Base-by-base conservation (phyloP, 1,140 invertebrate species). In the Pteromalus puparum region DNA sequence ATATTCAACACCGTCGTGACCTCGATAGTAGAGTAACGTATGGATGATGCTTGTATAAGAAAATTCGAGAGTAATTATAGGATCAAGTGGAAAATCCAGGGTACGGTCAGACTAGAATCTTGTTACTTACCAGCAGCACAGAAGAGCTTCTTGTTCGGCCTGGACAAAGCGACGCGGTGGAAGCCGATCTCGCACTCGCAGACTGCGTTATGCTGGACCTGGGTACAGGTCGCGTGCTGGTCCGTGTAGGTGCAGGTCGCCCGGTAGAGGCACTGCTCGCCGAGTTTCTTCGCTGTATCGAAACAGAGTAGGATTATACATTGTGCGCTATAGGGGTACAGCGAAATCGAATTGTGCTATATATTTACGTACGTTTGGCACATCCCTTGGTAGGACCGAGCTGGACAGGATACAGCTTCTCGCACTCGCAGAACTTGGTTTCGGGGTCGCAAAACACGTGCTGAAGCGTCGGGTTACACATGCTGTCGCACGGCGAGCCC, bases 211-310 rank as follows among this genome's bases (percentile, higher is more conserved):
- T 97, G 96, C 89, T 96, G 95, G 88, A 97, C 94, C 92, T 97
- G 97, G 76, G 96, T 95, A 90, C 97, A 97, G 21, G 95, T 95
- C 78, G 97, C 94, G 93, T 97, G 96, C 84, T 95, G 95, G 91
- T 97, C 97, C 89, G 94, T 94, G 88, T 95, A 96, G 86, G 94
- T 94, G 90, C 97, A 97, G 67, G 96, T 95, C 91, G 96, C 95
- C 87, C 95, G 93, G 90, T 97, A 97, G 91, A 97, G 96, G 91
- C 97, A 97, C 91, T 97, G 96, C 90, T 97, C 97, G 76, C 97
- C 97, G 88, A 97, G 93, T 91, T 95, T 95, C 93, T 96, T 96
- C 46, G 96, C 97, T 97, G 92, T 48, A 94, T 42, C 70, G 10
- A 74, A 70, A 68, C 67, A 13, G 24, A 42, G 53, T 18, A 24